These are phyloP conservation scores for Odontesthes bonariensis DNA, from an alignment of 2,113 vertebrate genomes.

Conservation along the genomic window DNA sequence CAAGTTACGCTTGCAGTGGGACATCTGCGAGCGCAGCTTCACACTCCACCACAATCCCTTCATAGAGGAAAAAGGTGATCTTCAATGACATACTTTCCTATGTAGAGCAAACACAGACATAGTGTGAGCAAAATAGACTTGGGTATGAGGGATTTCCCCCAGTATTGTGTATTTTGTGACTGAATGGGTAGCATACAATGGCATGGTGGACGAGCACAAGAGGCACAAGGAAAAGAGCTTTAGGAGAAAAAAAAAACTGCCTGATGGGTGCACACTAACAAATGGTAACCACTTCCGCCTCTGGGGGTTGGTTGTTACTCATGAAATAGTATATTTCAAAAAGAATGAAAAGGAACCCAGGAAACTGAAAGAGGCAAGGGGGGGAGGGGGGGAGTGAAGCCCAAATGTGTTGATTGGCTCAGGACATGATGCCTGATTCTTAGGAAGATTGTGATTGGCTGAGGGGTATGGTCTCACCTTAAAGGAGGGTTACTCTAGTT, in stretches of 20 bases:
- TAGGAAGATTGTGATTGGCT: slow-evolving; percentile 70
- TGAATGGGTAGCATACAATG: slow-evolving; percentile 70
- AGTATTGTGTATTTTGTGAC: slow-evolving; percentile 62
- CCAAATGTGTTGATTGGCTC: slow-evolving; percentile 77
- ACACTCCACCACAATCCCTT: background rate
- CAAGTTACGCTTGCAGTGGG: slow-evolving; percentile 41
- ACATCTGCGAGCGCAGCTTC: slow-evolving; percentile 18
- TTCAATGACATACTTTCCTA: slow-evolving; percentile 1
- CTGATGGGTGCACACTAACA: slow-evolving; percentile 32
- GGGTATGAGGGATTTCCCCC: slow-evolving; percentile 54
- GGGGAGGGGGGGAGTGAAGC: slow-evolving; percentile 1
- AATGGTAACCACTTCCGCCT: slow-evolving; percentile 54
- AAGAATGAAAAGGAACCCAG: slow-evolving; percentile 52
- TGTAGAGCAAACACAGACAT: slow-evolving; percentile 37
- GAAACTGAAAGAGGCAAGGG: slow-evolving; percentile 25
- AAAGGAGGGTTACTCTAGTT: slow-evolving; percentile 79
- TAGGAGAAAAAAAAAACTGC: slow-evolving; percentile 17
- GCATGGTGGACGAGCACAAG: slow-evolving; percentile 35
- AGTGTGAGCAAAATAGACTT: slow-evolving; percentile 12
- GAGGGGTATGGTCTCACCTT: slow-evolving; percentile 80
- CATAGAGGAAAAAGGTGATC: slow-evolving; percentile 1
- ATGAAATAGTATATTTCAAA: slow-evolving; percentile 63
- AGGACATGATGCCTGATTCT: slow-evolving; percentile 77
- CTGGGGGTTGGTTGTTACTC: slow-evolving; percentile 61
- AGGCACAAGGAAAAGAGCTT: slow-evolving; percentile 54